Conservation (phyloP, 2,888 invertebrate species). For the Lepidochitona cinerea region DNA sequence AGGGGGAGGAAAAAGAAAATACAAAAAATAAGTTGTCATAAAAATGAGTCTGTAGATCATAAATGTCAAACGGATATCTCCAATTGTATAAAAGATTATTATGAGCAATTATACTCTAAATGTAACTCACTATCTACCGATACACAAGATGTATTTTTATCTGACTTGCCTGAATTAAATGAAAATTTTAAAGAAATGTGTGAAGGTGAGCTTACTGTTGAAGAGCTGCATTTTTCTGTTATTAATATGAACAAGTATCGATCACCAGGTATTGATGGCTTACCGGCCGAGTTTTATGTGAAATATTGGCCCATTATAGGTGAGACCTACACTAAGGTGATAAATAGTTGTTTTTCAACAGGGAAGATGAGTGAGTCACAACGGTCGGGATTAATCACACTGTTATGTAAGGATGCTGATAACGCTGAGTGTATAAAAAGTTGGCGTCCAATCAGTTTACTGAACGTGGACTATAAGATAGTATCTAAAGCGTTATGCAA, state of each 20-base stretch:
- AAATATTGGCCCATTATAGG: constrained; percentile 20
- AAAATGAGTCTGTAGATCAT: too few relatives aligned
- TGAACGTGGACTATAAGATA: constrained; percentile 38
- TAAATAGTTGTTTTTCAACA: constrained; percentile 12
- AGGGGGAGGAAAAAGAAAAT: too few relatives aligned
- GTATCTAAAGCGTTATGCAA: constrained; percentile 33
- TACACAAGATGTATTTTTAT: too few relatives aligned
- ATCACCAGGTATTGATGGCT: constrained; percentile 34
- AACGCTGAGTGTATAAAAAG: constrained; percentile 28
- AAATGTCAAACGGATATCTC: too few relatives aligned
- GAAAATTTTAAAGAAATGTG: constrained; percentile 1
- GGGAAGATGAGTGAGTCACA: constrained; percentile 17
- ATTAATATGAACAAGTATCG: constrained; percentile 24
- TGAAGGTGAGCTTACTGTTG: constrained; percentile 10
- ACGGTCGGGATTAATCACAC: constrained; percentile 20
- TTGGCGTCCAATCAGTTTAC: constrained; percentile 36
- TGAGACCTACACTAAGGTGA: constrained; percentile 11
- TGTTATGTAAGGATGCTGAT: constrained; percentile 32
- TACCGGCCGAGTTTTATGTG: constrained; percentile 31
- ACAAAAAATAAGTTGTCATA: too few relatives aligned
- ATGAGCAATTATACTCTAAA: too few relatives aligned
- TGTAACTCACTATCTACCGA: too few relatives aligned
- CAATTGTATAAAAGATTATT: too few relatives aligned
- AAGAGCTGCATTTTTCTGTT: too few relatives aligned
- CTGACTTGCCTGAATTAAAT: constrained; percentile 11